A percentile compares a stretch with the other conserved stretches of the same genome.
Evolutionary conservation across 2,113 vertebrate species (phyloP).

Genomic region (Lota lota): DNA sequence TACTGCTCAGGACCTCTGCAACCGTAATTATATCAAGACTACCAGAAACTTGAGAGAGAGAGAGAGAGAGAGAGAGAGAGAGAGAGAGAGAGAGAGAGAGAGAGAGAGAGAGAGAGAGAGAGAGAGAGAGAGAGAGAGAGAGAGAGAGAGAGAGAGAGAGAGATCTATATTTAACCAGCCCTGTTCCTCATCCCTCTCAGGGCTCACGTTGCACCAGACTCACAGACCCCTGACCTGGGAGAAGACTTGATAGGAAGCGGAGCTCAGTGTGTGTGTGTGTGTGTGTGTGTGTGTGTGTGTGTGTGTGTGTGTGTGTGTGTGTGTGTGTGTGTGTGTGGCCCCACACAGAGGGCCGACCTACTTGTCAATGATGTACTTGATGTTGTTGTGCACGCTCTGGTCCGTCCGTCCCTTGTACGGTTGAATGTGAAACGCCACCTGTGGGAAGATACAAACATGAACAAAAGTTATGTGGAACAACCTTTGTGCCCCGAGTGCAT

Average conservation of each 20-base stretch:
- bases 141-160: not conserved
- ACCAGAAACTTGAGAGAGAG: slow-evolving; percentile 1
- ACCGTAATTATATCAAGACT: too few species aligned
- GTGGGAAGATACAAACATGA: slow-evolving; percentile 28
- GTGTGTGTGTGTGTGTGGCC: too few species aligned
- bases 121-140: slow-evolving; percentile 13
- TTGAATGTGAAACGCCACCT: slow-evolving; percentile 90
- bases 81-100: slow-evolving; percentile 3
- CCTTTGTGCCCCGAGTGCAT: too few species aligned
- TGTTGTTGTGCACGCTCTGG: slow-evolving; percentile 82
- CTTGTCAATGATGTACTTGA: slow-evolving; percentile 89
- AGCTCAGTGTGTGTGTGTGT: not conserved
- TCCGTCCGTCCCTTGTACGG: slow-evolving; percentile 86
- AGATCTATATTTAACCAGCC: slow-evolving; percentile 49
- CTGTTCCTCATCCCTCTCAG: slow-evolving; percentile 18
- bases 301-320: too few species aligned
- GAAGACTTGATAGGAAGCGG: slow-evolving; percentile 13
- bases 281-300: too few species aligned
- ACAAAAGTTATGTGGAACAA: too few species aligned
- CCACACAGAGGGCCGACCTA: slow-evolving; percentile 54
- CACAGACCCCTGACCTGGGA: slow-evolving; percentile 4
- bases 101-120: not conserved
- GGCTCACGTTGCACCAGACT: slow-evolving; percentile 14
- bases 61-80: not conserved
- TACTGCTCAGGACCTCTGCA: too few species aligned